Base-by-base conservation (phyloP, 2,888 invertebrate genomes). In the Ptilodon capucinus region DNA sequence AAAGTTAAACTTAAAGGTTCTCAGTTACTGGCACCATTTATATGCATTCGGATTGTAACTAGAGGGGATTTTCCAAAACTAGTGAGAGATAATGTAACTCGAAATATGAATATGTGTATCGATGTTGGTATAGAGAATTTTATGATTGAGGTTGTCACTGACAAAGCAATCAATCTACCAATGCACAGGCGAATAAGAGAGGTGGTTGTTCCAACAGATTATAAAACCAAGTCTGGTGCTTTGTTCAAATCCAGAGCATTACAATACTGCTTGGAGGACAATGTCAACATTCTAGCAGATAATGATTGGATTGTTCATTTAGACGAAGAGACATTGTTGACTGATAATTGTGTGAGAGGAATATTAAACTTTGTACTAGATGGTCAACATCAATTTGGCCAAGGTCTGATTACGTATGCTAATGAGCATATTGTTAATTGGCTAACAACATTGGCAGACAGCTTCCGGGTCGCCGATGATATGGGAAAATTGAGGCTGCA, bases 261-360 rank as follows among this genome's bases (percentile, higher is more conserved):
- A 44, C 99, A 99, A 80, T 99, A 98, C 83, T 98, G 98, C 74
- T 92, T 98, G 45, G 98, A 99, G 86, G 96, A 96, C 70, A 94
- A 94, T 73, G 95, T 98, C 1, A 98, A 98, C 83, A 92, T 93
- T 65, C 82, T 98, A 41, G 94, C 94, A 44, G 97, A 97, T 74
- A 95, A 94, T 59, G 98, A 98, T 79, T 99, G 98, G 98, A 95
- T 99, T 72, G 97, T 98, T n/a, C 99, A 99, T 89, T 91, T 99
- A 52, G 99, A 99, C 84, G 99, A 99, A 86, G 99, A 99, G 83
- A 99, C 99, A 0, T 88, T 99, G 44, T 89, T 99, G 21, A 98
- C 98, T 5, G 97, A 97, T 74, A 97, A 98, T 81, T 95, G 97
- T 38, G 94, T 98, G 42, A 92, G 95, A 44, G 98, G 98, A 8